Conservation (phyloP, 2,797 vertebrate species). For the Hapalemur alaotrensis region DNA sequence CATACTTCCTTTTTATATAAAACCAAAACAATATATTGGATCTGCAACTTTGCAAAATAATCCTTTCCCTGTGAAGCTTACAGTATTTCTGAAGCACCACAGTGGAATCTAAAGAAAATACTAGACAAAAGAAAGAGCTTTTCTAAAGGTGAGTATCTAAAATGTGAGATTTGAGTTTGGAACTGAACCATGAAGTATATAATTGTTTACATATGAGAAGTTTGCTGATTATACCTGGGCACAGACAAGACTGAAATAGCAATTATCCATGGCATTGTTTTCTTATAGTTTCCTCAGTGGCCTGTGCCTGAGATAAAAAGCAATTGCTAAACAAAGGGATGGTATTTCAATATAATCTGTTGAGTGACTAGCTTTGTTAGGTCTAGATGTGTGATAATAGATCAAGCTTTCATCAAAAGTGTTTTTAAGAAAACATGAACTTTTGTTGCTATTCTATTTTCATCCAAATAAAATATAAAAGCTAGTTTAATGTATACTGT, state of each 20-base stretch:
- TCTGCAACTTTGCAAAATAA: not conserved
- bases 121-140: not conserved
- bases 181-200: not conserved
- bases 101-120: not conserved
- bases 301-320: not conserved
- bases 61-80: not conserved
- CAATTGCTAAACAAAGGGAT: not conserved
- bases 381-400: not conserved
- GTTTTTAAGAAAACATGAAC: not conserved
- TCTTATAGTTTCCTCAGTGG: not conserved
- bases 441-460: not conserved
- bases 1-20: constrained; percentile 12
- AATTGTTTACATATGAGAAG: not conserved
- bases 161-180: not conserved
- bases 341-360: not conserved
- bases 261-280: not conserved
- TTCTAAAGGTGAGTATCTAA: not conserved
- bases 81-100: not conserved
- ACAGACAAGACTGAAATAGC: not conserved
- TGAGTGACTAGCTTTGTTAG: not conserved
- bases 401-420: not conserved
- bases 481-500: not conserved
- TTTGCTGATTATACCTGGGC: not conserved
- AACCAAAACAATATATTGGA: not conserved
- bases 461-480: constrained; percentile 27